Base-by-base conservation (phyloP, 1,140 invertebrate genomes). In the Platorchestia sp. region DNA sequence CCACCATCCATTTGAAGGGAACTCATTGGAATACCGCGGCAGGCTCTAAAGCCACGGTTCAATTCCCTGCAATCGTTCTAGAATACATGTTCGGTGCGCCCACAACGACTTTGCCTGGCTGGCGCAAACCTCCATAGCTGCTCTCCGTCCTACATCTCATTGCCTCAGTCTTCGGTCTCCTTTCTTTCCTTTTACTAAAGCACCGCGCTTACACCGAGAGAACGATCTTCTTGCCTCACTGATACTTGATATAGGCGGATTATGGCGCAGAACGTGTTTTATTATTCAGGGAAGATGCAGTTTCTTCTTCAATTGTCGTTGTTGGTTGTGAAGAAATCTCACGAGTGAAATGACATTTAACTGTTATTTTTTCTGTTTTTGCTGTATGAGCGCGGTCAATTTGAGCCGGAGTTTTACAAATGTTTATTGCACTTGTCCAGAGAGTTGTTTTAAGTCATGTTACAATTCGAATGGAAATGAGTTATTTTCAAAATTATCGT, bases 1-100 rank as follows among this genome's bases (percentile, higher is more conserved):
- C 91, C 45, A 40, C 91, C 91, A 93, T 93, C 91, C 91, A 93
- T 93, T 93, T 93, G 91, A 45, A 44, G 91, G 91, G 41, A 93
- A 93, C 91, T 93, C 91, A 93, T 93, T 93, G 91, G 91, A 93
- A 93, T 93, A 93, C 91, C 91, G 91, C 91, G 91, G 43, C 43
- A 42, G 91, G 43, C 91, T 40, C 41, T 93, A 93, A 93, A 93
- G 91, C 91, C 91, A 45, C 91, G 91, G 41, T 93, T 93, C 91
- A 93, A 93, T 93, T 93, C 91, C 91, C 91, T 40, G 91, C 91
- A 93, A 93, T 93, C 91, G 91, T 93, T 93, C 91, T 40, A 93
- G 91, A 93, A 93, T 93, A 93, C 91, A 44, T 93, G 91, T 93
- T 45, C 43, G 45, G 91, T 42, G 87, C 44, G 91, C 91, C 36